A percentile compares a stretch with the other conserved stretches of the same genome.
Evolutionary conservation across 2,797 vertebrate genomes (phyloP).

Genomic region (Betta splendens): DNA sequence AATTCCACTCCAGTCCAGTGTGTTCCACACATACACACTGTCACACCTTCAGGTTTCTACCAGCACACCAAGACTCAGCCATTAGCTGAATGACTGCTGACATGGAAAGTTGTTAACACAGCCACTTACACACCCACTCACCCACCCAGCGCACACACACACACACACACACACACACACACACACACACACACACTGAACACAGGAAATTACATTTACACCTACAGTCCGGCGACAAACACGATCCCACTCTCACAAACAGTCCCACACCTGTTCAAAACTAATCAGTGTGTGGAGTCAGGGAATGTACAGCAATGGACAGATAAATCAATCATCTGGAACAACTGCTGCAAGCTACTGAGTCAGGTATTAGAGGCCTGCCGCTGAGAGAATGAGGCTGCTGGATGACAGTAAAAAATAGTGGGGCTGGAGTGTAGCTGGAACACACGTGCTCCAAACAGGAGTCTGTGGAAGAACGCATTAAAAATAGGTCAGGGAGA

Average conservation of each 20-base stretch:
- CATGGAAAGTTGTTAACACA: slow-evolving; percentile 50
- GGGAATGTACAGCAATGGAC: slow-evolving; percentile 27
- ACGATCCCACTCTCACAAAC: slow-evolving; percentile 1
- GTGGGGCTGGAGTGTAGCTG: neutral
- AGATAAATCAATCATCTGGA: slow-evolving; percentile 61
- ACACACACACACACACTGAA: too few relatives aligned
- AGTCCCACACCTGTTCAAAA: slow-evolving; percentile 25
- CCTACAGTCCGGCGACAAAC: slow-evolving; percentile 3
- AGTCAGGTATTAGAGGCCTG: slow-evolving; percentile 45
- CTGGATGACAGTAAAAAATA: slow-evolving; percentile 2
- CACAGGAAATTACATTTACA: slow-evolving; percentile 50
- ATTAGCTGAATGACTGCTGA: slow-evolving; percentile 64
- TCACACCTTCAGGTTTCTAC: slow-evolving; percentile 29
- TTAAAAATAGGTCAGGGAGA: slow-evolving; percentile 20
- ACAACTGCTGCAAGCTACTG: slow-evolving; percentile 46
- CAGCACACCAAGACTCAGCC: slow-evolving; percentile 25
- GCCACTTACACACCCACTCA: slow-evolving; percentile 10
- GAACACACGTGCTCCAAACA: slow-evolving; percentile 24
- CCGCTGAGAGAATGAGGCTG: slow-evolving; percentile 30
- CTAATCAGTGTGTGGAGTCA: slow-evolving; percentile 28
- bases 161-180: neutral
- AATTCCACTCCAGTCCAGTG: too few relatives aligned
- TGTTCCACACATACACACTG: neutral
- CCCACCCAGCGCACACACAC: neutral
- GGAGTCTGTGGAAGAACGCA: neutral